Evolutionary conservation across 2,797 vertebrate genomes (phyloP), one percentile per base, ranked within the genome.

Genomic region (Pelobates cultripes): DNA sequence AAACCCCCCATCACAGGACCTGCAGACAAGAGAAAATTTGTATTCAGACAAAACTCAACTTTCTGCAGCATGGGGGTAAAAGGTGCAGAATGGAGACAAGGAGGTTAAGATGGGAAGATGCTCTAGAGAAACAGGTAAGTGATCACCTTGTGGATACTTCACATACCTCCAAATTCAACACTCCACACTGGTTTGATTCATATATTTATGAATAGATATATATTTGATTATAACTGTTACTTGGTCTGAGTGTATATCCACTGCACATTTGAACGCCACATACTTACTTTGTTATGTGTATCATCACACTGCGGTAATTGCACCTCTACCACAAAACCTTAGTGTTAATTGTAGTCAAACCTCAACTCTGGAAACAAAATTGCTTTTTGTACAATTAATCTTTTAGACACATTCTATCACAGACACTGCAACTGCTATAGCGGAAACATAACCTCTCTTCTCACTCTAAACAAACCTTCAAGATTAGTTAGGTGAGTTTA

Each of bases 51-150:
- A 42, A 6, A 41, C 40, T 79, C 53, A 47, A 2, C n/a, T 71
- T 28, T 74, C 66, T 71, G 43, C 51, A 42, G 44, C 44, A 51
- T 13, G 40, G 28, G 77, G 72, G 73, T 73, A 75, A 83, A 75
- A 84, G 60, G 28, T 70, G 61, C 53, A 61, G 42, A 74, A 10
- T 7, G 14, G 41, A 61, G 60, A 64, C 60, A 28, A 43, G 73
- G 73, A 43, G 44, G 41, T 63, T 28, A 9, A 51, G 4, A 13
- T 47, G 15, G 1, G 4, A 75, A 53, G 12, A 63, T 43, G 44
- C 68, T 44, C 63, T 76, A 72, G 77, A 70, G 43, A 41, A 61
- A 14, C 6, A 66, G 77, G 82, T 84, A 80, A 84, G 82, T 72
- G 67, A 5, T 70, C 17, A 64, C 53, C 43, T 47, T 44, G 42